Evolutionary conservation across 2,797 vertebrate genomes (phyloP).

Genomic region (Enteromius treurensis): DNA sequence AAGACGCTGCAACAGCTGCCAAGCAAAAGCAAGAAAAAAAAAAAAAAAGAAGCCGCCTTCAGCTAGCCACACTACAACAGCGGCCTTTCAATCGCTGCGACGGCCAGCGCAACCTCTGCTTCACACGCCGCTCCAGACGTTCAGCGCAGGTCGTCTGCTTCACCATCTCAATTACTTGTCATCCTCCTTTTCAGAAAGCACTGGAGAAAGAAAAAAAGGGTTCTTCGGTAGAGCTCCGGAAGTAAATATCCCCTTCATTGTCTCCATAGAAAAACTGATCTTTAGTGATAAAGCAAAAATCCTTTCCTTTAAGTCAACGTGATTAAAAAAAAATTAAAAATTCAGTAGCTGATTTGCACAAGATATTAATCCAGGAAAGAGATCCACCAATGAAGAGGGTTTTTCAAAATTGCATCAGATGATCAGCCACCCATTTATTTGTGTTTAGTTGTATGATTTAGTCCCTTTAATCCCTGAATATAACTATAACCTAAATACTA

Average conservation of each 20-base stretch:
- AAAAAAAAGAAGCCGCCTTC: constrained; percentile 11
- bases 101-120: neutral
- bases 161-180: neutral
- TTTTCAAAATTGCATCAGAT: neutral
- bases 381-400: neutral
- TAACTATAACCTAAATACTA: neutral
- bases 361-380: neutral
- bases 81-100: neutral
- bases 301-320: neutral
- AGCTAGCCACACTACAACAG: constrained; percentile 12
- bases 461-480: neutral
- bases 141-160: constrained; percentile 38
- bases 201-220: neutral
- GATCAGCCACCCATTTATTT: neutral
- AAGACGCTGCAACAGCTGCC: constrained; percentile 59
- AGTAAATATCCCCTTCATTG: neutral
- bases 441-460: neutral
- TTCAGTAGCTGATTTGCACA: neutral
- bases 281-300: neutral
- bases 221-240: neutral
- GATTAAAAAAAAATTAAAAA: neutral
- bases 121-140: neutral
- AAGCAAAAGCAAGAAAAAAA: constrained; percentile 27
- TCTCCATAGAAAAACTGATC: neutral
- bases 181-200: neutral